These are phyloP conservation scores for Myopa tessellatipennis DNA, from an alignment of 2,888 invertebrate species.

Conservation along the genomic window DNA sequence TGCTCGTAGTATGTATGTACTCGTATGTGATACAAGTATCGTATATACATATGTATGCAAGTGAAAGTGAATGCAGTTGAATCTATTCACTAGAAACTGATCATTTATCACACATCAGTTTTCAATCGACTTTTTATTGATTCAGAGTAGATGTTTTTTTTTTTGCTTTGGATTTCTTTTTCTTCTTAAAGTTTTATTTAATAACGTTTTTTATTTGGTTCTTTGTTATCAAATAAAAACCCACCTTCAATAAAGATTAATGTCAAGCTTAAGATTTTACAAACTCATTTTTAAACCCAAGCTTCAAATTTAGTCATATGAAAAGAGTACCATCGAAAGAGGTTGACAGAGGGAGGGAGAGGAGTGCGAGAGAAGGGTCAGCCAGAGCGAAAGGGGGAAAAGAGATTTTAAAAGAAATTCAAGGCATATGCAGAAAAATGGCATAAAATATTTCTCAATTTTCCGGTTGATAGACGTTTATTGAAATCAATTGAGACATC, in stretches of 20 bases:
- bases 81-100: too few relatives aligned
- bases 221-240: not conserved
- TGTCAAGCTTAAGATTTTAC: not conserved
- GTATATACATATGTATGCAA: too few relatives aligned
- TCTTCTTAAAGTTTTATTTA: too few relatives aligned
- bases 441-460: constrained; percentile 1
- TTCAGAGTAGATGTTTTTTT: too few relatives aligned
- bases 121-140: too few relatives aligned
- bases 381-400: not conserved
- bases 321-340: too few relatives aligned
- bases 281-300: not conserved
- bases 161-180: not conserved
- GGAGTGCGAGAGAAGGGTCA: too few relatives aligned
- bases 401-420: not conserved
- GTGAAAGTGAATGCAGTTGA: too few relatives aligned
- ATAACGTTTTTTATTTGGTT: not conserved
- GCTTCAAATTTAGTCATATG: not conserved
- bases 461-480: constrained; percentile 8
- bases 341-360: not conserved
- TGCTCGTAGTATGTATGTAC: too few relatives aligned
- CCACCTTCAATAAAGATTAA: not conserved
- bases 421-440: not conserved
- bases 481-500: constrained; percentile 6
- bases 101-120: too few relatives aligned
- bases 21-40: too few relatives aligned